Base-by-base conservation (phyloP, 35 echinoderm and acorn worm species). In the Patiria miniata region DNA sequence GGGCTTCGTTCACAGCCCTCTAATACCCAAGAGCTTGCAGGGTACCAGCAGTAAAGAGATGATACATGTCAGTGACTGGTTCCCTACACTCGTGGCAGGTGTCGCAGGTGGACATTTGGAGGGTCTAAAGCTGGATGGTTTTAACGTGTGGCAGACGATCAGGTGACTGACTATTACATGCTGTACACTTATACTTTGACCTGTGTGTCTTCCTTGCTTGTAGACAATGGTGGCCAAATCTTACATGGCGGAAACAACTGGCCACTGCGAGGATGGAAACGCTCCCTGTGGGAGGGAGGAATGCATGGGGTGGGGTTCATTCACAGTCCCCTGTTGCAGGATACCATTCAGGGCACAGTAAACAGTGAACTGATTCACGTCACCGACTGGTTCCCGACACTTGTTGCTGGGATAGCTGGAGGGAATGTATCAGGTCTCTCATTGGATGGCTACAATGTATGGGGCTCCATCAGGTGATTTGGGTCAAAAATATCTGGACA, bases 1-100 rank as follows among this genome's bases (percentile, higher is more conserved):
- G 39, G 92, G 92, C 9, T 94, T 90, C 40, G 83, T 90, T 40
- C 37, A 37, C 56, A 82, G 92, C 76, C 92, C 92, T 26, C 77
- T 94, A 8, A 28, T 94, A 60, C 76, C 87, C 33, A 59, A 57
- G 10, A 15, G 17, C 9, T 81, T 90, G 7, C 44, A 78, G 44
- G 92, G 92, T 34, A 90, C 81, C 55, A 61, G 86, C 15, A 65
- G 68, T 56, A 80, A 59, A 29, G 92, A 84, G 33, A 28, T 94
- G 33, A 94, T 94, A 17, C 92, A 94, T 82, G 87, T 94, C 8
- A 86, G 81, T 86, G 92, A 94, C 40, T 94, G 92, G 92, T 94
- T 89, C 78, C 92, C 92, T 68, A 94, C 92, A 17, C 68, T 94
- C 29, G 87, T 94, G 0, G 81, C 47, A 77, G 86, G 91, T 23